A percentile compares a stretch with the other conserved stretches of the same genome.
phyloP scores from a whole-genome alignment of 2,113 vertebrate genomes.

The Alaudala cheleensis region DNA sequence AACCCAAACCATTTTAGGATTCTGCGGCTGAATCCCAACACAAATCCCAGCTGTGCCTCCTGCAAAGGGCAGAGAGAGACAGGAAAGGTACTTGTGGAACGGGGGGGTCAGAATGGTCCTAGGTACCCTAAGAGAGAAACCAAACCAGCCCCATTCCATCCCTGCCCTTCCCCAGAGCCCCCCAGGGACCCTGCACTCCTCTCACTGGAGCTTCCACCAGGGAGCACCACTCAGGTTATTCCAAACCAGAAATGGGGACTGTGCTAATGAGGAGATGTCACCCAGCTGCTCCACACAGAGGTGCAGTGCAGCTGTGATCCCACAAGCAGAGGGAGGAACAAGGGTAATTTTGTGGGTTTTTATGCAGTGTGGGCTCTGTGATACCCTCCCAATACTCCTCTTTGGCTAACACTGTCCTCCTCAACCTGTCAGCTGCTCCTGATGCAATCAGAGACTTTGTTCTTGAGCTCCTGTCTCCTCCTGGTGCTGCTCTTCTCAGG shows the following conservation, averaged over 20 bases:
- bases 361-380: neutral
- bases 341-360: neutral
- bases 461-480: neutral
- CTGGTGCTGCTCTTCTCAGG: neutral
- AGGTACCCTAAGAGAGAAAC: neutral
- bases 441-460: neutral
- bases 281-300: neutral
- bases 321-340: neutral
- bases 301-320: neutral
- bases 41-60: neutral
- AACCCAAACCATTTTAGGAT: neutral
- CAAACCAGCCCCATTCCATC: neutral
- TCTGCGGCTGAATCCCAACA: neutral
- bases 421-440: neutral
- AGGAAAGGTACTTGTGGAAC: fast-evolving
- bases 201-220: neutral
- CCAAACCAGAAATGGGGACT: neutral
- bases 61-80: neutral
- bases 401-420: neutral
- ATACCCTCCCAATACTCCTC: neutral
- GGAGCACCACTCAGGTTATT: neutral
- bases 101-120: neutral
- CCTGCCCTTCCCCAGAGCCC: neutral
- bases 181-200: neutral
- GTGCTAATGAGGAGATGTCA: neutral